Conservation (phyloP, 2,797 vertebrate genomes). For the Podargus strigoides region DNA sequence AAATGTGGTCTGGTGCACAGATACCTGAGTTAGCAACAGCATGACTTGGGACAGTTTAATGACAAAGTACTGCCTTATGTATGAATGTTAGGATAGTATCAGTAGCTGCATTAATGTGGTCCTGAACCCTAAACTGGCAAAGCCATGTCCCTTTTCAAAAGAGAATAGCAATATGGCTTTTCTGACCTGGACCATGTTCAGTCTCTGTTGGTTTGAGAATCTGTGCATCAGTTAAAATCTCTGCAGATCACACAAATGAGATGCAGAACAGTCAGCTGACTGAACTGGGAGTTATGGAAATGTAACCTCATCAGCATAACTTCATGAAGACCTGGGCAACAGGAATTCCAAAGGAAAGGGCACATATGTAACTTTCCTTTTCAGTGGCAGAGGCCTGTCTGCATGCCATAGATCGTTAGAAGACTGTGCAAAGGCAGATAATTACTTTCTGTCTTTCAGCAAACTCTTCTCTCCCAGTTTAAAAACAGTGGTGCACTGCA, state of each 20-base stretch:
- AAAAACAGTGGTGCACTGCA: not conserved
- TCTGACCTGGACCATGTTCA: not conserved
- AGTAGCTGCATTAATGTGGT: not conserved
- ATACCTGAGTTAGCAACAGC: not conserved
- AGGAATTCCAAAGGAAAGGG: not conserved
- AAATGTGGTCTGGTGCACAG: not conserved
- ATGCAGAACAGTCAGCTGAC: not conserved
- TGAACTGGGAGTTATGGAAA: not conserved
- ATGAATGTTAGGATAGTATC: too few species aligned
- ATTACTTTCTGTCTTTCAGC: not conserved
- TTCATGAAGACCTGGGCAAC: not conserved
- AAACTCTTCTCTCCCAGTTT: not conserved
- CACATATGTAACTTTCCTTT: accelerated
- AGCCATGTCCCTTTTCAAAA: not conserved
- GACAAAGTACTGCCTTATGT: not conserved
- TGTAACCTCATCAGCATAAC: not conserved
- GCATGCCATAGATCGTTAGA: not conserved
- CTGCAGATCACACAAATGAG: not conserved
- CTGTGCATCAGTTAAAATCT: not conserved
- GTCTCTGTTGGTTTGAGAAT: not conserved
- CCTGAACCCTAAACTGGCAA: not conserved
- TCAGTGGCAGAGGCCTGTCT: not conserved
- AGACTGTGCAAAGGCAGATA: not conserved
- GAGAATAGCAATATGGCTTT: not conserved
- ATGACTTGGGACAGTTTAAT: not conserved